Evolutionary conservation across 2,888 invertebrate genomes (phyloP), one percentile per base, ranked within the genome.

Genomic region (Ptilodon capucinus): DNA sequence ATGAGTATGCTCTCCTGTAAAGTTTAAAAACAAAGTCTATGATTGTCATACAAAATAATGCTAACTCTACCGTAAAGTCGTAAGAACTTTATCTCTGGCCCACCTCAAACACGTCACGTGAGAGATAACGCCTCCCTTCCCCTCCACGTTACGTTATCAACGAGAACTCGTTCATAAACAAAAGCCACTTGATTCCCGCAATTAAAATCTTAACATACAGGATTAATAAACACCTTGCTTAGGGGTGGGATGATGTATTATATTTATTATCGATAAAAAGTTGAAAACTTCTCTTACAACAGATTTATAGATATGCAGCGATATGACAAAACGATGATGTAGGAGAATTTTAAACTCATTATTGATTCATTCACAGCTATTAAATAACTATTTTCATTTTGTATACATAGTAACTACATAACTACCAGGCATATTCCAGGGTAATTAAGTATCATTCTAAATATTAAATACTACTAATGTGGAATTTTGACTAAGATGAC

Each of bases 191-290:
- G 79, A 86, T 83, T 79, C 81, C 84, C 83, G 82, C 87, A 87
- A 88, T 89, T 89, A 88, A 87, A 89, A 87, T 86, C 86, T 84
- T 84, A 86, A 86, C 85, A 80, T 85, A 76, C 76, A 81, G 75
- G 79, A 80, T 83, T 86, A 83, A 86, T 86, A 84, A 83, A 81
- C 81, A 76, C 74, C 74, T 74, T 73, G 68, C 40, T 3, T 72
- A 79, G 79, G 42, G 82, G 57, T 63, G 81, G 35, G 50, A 4
- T 2, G 1, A 4, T 6, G 2, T 7, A 6, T 18, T n/a, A n/a
- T n/a, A n/a, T n/a, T n/a, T 6, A 19, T 42, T 7, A 32, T 32
- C 32, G 32, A 32, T 32, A 32, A 42, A 18, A 42, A 19, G n/a
- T n/a, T n/a, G n/a, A n/a, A n/a, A n/a, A n/a, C n/a, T n/a, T n/a